A percentile compares a stretch with the other conserved stretches of the same genome.
Evolutionary conservation across 2,888 invertebrate species (phyloP).

Genomic region (Machimus atricapillus): DNA sequence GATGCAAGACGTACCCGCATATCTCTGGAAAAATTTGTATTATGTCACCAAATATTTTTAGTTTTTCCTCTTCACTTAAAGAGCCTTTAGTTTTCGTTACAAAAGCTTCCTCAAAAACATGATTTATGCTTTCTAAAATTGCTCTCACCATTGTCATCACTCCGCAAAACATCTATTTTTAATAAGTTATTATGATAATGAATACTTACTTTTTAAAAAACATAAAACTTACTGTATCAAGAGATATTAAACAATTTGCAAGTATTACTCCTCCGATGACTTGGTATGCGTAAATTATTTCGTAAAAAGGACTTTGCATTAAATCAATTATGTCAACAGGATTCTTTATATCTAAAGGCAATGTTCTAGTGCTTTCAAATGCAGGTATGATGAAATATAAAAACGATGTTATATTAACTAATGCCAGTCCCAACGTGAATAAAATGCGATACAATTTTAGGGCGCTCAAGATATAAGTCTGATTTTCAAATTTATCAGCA

Average conservation of each 20-base stretch:
- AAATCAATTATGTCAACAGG: too few relatives aligned
- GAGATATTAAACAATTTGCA: background rate
- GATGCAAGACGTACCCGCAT: background rate
- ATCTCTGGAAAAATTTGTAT: background rate
- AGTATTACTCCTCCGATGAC: background rate
- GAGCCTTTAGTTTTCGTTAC: background rate
- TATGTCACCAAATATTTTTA: background rate
- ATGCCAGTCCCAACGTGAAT: background rate
- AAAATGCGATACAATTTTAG: background rate
- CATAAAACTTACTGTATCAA: background rate
- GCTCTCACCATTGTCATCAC: background rate
- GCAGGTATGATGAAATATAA: fast-evolving
- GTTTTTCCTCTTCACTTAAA: background rate
- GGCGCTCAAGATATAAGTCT: too few relatives aligned
- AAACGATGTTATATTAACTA: background rate
- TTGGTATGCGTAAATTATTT: background rate
- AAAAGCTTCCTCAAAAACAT: background rate
- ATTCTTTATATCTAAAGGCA: background rate
- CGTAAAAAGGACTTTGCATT: too few relatives aligned
- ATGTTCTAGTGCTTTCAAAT: background rate
- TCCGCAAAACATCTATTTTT: background rate
- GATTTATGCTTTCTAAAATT: background rate
- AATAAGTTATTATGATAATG: background rate
- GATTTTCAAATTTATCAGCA: too few relatives aligned
- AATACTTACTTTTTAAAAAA: background rate